Evolutionary conservation across 2,113 vertebrate genomes (phyloP).

Genomic region (Arenaria interpres): DNA sequence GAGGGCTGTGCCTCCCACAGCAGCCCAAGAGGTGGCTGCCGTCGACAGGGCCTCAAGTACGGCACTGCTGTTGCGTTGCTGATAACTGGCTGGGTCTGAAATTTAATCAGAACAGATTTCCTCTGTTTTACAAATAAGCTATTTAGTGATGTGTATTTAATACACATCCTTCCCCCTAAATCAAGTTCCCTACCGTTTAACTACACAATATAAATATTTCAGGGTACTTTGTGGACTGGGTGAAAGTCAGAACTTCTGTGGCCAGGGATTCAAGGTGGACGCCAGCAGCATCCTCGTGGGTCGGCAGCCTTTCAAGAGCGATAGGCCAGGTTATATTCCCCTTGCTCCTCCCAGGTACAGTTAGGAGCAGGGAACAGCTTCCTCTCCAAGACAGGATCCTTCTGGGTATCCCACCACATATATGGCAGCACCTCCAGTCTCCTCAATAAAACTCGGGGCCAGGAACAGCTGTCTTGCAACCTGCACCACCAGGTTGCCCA

Average conservation of each 20-base stretch:
- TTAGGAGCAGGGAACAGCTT: neutral
- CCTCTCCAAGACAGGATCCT: neutral
- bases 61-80: neutral
- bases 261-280: neutral
- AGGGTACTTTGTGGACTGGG: neutral
- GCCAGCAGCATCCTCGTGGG: neutral
- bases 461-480: neutral
- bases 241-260: neutral
- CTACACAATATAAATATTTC: neutral
- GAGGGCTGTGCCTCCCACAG: neutral
- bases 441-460: neutral
- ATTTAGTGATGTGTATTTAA: neutral
- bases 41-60: neutral
- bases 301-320: neutral
- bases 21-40: neutral
- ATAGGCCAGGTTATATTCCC: neutral
- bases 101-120: neutral
- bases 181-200: neutral
- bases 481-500: neutral
- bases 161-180: neutral
- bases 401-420: neutral
- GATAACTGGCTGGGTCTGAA: neutral
- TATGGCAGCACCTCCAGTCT: neutral
- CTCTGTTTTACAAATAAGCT: slow-evolving; percentile 15
- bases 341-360: neutral